These are phyloP conservation scores for Andrena haemorrhoa DNA, from an alignment of 2,888 invertebrate genomes.

Conservation along the genomic window DNA sequence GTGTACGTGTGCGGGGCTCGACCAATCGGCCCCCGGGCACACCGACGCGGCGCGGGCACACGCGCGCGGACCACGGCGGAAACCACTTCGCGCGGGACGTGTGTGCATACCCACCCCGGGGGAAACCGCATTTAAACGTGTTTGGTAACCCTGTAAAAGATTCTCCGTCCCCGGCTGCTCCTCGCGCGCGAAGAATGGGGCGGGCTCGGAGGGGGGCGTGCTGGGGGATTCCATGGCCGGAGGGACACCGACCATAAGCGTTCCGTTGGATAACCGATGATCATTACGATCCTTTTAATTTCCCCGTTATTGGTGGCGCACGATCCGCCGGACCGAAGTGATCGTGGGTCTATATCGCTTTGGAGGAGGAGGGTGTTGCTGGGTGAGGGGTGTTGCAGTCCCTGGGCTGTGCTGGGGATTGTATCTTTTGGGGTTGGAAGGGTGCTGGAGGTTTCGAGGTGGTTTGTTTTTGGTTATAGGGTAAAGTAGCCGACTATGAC, in stretches of 20 bases:
- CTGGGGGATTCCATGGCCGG: constrained; percentile 4
- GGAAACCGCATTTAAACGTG: constrained; percentile 59
- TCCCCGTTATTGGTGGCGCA: constrained; percentile 24
- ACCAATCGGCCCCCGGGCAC: constrained; percentile 47
- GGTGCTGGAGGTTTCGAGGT: no score
- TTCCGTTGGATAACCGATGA: constrained; percentile 7
- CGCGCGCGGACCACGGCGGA: background rate
- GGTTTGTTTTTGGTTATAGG: no score
- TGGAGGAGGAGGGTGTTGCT: background rate
- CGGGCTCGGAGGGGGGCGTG: background rate
- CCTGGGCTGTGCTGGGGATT: no score
- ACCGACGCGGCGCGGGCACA: constrained; percentile 9
- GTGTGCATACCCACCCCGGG: constrained; percentile 35
- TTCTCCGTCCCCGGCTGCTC: constrained; percentile 37
- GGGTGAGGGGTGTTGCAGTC: background rate
- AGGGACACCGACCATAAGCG: constrained; percentile 20
- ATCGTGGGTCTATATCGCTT: constrained; percentile 7
- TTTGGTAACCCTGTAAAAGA: constrained; percentile 66
- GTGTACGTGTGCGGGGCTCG: constrained; percentile 12
- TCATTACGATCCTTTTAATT: constrained; percentile 38
- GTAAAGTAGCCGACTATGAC: no score
- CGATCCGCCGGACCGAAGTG: background rate
- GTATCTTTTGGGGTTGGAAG: no score
- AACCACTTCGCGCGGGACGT: constrained; percentile 3
- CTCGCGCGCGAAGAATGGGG: constrained; percentile 19